Conservation (phyloP, 2,113 vertebrate genomes). For the Alaudala cheleensis region DNA sequence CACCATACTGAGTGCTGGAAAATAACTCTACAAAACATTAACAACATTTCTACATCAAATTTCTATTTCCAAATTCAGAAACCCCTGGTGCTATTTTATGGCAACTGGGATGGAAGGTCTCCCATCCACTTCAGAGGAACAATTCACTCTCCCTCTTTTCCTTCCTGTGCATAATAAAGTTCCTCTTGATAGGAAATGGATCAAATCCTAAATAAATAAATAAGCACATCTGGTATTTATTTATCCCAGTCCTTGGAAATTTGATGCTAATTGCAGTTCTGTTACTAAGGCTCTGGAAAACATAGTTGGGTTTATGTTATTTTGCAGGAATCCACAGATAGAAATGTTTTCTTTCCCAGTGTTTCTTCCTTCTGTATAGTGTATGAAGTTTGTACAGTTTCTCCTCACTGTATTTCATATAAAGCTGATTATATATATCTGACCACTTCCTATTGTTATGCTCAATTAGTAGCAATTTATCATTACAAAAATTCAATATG, state of each 20-base stretch:
- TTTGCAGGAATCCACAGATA: neutral
- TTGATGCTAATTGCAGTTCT: slow-evolving; percentile 17
- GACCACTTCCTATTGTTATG: neutral
- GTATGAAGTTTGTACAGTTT: too few species aligned
- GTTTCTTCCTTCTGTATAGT: neutral
- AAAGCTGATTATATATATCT: neutral
- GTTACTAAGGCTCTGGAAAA: slow-evolving; percentile 17
- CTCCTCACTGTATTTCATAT: neutral
- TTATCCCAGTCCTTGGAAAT: slow-evolving; percentile 11
- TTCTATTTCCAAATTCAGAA: neutral
- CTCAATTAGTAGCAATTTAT: neutral
- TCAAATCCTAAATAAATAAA: slow-evolving; percentile 38
- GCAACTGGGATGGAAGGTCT: neutral
- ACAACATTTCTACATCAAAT: neutral
- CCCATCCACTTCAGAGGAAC: neutral
- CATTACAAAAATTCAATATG: neutral
- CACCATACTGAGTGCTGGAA: neutral
- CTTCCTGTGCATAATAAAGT: slow-evolving; percentile 12
- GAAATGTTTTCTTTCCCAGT: neutral
- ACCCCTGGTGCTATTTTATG: neutral
- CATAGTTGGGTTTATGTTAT: neutral
- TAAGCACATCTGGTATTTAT: slow-evolving; percentile 15
- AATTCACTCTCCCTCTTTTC: neutral
- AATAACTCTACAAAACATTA: neutral
- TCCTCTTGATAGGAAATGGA: neutral